phyloP scores from a whole-genome alignment of 2,797 vertebrate species.

The Myripristis jacobus region DNA sequence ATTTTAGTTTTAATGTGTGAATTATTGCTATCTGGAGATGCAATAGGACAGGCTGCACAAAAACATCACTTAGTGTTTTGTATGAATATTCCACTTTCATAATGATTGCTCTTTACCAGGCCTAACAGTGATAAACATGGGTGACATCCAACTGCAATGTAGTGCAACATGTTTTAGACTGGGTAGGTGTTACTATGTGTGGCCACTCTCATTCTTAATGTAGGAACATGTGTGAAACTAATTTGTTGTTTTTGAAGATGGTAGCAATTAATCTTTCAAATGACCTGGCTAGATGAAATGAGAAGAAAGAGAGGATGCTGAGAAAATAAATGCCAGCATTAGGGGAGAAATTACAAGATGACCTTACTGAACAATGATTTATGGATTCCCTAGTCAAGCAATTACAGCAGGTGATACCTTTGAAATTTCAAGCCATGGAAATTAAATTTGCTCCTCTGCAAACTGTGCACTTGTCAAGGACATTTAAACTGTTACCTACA shows the following conservation, averaged over 20 bases:
- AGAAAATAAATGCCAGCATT: conserved; percentile 84
- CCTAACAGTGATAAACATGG: conserved; percentile 16
- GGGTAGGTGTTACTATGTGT: conserved; percentile 49
- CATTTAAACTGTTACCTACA: conserved; percentile 73
- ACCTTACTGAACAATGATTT: conserved; percentile 94
- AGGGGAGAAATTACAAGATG: conserved; percentile 92
- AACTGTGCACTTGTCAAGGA: conserved; percentile 81
- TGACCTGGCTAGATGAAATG: conserved; percentile 80
- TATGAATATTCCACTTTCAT: conserved; percentile 14
- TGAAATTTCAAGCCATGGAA: conserved; percentile 86
- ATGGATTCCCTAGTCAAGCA: conserved; percentile 93
- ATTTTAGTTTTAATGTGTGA: neutral
- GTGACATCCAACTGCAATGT: conserved; percentile 38
- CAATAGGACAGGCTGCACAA: neutral
- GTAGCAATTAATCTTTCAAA: conserved; percentile 85
- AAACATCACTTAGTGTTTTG: neutral
- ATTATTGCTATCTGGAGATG: conserved; percentile 3
- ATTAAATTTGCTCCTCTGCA: conserved; percentile 82
- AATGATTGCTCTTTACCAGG: conserved; percentile 11
- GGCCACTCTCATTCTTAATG: conserved; percentile 59
- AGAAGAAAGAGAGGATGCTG: conserved; percentile 78
- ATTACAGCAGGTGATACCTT: conserved; percentile 92
- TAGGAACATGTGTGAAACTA: conserved; percentile 80
- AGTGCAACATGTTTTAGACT: conserved; percentile 28
- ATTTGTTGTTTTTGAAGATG: conserved; percentile 86